A percentile compares a stretch with the other conserved stretches of the same genome.
Conservation (phyloP, 2,888 invertebrate species). For the Erynnis tages region DNA sequence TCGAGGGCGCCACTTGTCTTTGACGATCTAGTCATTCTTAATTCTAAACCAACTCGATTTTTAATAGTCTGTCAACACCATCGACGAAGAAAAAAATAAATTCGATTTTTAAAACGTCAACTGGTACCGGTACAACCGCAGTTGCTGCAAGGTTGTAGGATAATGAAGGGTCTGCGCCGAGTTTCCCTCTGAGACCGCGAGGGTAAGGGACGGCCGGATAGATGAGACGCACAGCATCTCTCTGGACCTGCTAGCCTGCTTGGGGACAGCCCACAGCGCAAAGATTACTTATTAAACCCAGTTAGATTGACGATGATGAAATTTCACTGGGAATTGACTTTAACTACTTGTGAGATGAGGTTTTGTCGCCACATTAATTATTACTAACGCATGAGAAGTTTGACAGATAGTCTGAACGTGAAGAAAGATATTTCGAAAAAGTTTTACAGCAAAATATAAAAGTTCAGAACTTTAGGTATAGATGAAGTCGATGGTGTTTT, state of each 20-base stretch:
- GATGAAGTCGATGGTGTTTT: no score
- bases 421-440: conserved; percentile 9
- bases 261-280: conserved; percentile 69
- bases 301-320: conserved; percentile 80
- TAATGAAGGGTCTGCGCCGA: conserved; percentile 53
- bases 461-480: conserved; percentile 7
- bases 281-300: conserved; percentile 75
- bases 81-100: conserved; percentile 28
- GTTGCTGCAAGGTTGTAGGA: conserved; percentile 45
- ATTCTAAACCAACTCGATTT: conserved; percentile 32
- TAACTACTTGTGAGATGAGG: conserved; percentile 69
- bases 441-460: not conserved
- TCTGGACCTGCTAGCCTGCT: conserved; percentile 61
- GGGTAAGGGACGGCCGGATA: conserved; percentile 63
- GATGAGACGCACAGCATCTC: conserved; percentile 70
- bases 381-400: conserved; percentile 39
- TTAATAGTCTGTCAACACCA: conserved; percentile 12
- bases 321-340: conserved; percentile 80
- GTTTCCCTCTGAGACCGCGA: conserved; percentile 72
- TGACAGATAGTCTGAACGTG: conserved; percentile 19
- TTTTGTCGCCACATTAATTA: conserved; percentile 70
- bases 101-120: conserved; percentile 36
- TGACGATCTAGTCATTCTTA: conserved; percentile 30
- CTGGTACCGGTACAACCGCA: conserved; percentile 42
- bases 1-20: conserved; percentile 69